Evolutionary conservation across 2,113 vertebrate genomes (phyloP).

Genomic region (Ptyas mucosa): DNA sequence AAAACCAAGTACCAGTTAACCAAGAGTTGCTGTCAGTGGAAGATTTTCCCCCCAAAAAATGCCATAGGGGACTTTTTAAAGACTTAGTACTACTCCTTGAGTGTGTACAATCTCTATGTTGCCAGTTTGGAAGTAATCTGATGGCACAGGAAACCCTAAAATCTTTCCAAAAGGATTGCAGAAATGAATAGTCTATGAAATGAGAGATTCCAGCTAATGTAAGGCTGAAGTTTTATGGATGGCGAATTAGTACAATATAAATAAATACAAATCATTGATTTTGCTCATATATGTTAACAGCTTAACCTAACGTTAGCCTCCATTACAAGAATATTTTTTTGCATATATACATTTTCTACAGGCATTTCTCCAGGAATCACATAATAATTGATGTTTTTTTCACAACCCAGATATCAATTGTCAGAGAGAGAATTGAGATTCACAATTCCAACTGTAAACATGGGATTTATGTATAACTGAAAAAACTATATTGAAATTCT

Average conservation of each 20-base stretch:
- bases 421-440: background rate
- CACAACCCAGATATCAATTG: background rate
- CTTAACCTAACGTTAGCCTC: constrained; percentile 23
- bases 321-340: constrained; percentile 6
- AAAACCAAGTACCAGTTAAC: background rate
- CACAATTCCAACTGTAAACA: too few relatives aligned
- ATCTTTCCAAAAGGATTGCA: constrained; percentile 33
- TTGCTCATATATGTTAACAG: constrained; percentile 5
- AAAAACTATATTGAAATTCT: too few relatives aligned
- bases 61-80: background rate
- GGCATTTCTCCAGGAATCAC: background rate
- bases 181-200: constrained; percentile 22
- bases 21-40: background rate
- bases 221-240: constrained; percentile 46
- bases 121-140: background rate
- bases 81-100: background rate
- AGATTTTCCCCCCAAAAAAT: background rate
- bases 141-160: constrained; percentile 27
- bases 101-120: background rate
- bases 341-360: background rate
- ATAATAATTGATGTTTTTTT: background rate
- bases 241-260: constrained; percentile 28
- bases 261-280: background rate
- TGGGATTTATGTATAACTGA: too few relatives aligned
- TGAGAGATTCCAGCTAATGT: constrained; percentile 35